Conservation (phyloP, 2,113 vertebrate species). For the Antechinus stuartii region DNA sequence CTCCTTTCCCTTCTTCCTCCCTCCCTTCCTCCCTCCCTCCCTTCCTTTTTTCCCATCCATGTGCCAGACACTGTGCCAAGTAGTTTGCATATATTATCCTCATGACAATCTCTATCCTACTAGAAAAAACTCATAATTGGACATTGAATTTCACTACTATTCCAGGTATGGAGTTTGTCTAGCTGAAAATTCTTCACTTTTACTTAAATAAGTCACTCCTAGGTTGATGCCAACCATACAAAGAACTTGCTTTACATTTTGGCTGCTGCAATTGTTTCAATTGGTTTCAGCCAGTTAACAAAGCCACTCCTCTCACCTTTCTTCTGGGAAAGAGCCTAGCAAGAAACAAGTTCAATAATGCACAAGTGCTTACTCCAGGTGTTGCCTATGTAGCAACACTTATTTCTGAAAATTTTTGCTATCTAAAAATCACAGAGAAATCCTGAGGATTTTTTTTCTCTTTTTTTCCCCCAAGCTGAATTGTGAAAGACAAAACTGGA, state of each 20-base stretch:
- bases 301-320: not conserved
- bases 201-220: not conserved
- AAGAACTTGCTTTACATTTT: conserved; percentile 10
- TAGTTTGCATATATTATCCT: no score
- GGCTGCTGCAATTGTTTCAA: not conserved
- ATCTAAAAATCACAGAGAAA: not conserved
- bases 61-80: no score
- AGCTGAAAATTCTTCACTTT: not conserved
- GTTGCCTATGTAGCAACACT: not conserved
- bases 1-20: no score
- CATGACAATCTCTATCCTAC: not conserved
- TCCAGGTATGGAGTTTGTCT: not conserved
- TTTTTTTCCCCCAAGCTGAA: not conserved
- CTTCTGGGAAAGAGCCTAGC: not conserved
- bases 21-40: not conserved
- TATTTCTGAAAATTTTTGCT: not conserved
- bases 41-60: not conserved
- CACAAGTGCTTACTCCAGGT: not conserved
- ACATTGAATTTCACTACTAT: conserved; percentile 5
- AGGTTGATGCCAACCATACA: not conserved
- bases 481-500: not conserved
- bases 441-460: not conserved
- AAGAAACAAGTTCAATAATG: not conserved
- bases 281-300: not conserved
- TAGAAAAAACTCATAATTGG: conserved; percentile 5